Evolutionary conservation across 2,888 invertebrate species (phyloP).

Genomic region (Caradrina clavipalpis): DNA sequence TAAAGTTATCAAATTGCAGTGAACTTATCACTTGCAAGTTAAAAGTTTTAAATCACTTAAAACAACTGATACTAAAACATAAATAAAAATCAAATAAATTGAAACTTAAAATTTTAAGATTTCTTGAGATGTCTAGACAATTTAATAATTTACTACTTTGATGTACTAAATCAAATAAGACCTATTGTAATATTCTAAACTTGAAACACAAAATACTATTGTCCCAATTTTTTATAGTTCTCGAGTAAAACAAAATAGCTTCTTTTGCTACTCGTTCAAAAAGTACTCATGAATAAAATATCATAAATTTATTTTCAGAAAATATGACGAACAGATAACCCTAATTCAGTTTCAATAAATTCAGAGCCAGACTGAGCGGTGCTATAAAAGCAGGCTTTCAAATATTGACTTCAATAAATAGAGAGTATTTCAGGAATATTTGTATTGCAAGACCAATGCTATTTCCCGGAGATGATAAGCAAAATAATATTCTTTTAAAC

Average conservation of each 20-base stretch:
- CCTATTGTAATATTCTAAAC: neutral
- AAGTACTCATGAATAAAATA: neutral
- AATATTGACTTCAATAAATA: conserved; percentile 46
- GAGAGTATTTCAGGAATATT: conserved; percentile 21
- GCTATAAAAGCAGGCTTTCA: conserved; percentile 7
- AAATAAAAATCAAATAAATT: no score
- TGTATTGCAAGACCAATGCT: conserved; percentile 5
- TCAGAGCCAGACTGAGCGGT: conserved; percentile 5
- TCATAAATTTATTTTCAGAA: neutral
- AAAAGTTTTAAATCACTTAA: no score
- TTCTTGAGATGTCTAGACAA: no score
- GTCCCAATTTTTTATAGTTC: neutral
- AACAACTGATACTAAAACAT: no score
- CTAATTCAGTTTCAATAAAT: conserved; percentile 14
- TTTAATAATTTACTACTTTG: no score
- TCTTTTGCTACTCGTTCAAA: neutral
- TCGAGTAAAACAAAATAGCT: neutral
- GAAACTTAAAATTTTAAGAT: no score
- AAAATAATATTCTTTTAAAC: neutral
- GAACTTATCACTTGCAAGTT: no score
- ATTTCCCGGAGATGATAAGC: neutral
- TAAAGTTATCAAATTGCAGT: no score
- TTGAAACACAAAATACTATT: neutral
- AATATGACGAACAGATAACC: conserved; percentile 1
- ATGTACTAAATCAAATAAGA: no score